Evolutionary conservation across 1,140 invertebrate genomes (phyloP).

Genomic region (Rhyzopertha dominica): DNA sequence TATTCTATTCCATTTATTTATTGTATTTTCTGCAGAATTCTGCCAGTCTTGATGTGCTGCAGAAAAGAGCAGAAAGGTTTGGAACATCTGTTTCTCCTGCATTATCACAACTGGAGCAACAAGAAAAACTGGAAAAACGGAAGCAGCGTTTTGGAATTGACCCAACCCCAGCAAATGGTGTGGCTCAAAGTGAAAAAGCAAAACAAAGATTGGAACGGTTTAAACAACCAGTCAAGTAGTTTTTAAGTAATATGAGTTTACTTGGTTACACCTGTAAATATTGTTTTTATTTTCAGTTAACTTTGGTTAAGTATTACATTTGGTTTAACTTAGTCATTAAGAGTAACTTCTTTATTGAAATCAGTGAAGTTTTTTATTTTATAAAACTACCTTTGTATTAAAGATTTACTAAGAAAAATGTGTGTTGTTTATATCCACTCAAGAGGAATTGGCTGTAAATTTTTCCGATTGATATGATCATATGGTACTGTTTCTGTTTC

Average conservation of each 20-base stretch:
- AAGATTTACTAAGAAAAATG: too few species aligned
- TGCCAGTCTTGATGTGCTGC: slow-evolving; percentile 56
- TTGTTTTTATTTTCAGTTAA: too few species aligned
- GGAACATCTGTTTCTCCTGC: slow-evolving; percentile 64
- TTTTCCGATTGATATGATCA: too few species aligned
- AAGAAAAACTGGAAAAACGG: slow-evolving; percentile 64
- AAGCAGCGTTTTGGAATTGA: slow-evolving; percentile 62
- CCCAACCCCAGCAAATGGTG: slow-evolving; percentile 32
- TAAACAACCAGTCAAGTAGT: slow-evolving; percentile 32
- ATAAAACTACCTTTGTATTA: too few species aligned
- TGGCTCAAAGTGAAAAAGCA: slow-evolving; percentile 21
- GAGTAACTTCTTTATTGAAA: too few species aligned
- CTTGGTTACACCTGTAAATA: too few species aligned
- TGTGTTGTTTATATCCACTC: too few species aligned
- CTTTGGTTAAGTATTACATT: too few species aligned
- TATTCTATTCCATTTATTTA: slow-evolving; percentile 6
- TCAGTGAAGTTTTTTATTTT: too few species aligned
- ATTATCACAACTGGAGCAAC: slow-evolving; percentile 59
- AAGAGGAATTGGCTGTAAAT: too few species aligned
- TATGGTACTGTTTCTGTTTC: too few species aligned
- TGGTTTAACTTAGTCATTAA: too few species aligned
- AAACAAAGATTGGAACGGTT: slow-evolving; percentile 36
- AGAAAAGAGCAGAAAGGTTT: slow-evolving; percentile 71
- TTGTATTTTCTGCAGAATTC: slow-evolving; percentile 24
- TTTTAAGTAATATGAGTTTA: slow-evolving; percentile 13